These are phyloP conservation scores for Esperia sulphurella DNA, from an alignment of 2,888 invertebrate genomes.

Conservation along the genomic window DNA sequence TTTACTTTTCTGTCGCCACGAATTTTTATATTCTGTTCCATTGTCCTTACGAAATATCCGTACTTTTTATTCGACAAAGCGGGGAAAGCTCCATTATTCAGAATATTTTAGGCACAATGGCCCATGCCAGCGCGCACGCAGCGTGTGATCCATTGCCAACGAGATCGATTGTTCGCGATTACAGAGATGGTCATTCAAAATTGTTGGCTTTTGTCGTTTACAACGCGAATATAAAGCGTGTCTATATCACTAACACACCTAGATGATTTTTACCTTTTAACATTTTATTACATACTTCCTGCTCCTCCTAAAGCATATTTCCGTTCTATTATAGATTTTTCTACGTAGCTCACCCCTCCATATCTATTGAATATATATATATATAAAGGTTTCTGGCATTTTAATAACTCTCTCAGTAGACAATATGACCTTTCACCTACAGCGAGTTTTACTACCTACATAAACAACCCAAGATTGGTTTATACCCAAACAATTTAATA, in stretches of 20 bases:
- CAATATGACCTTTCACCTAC: neutral
- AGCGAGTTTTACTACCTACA: neutral
- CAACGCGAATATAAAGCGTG: constrained; percentile 55
- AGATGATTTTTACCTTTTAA: constrained; percentile 48
- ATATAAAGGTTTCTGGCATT: neutral
- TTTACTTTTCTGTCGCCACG: constrained; percentile 30
- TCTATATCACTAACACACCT: constrained; percentile 40
- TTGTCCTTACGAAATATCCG: constrained; percentile 65
- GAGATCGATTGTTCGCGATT: constrained; percentile 68
- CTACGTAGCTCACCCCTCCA: neutral
- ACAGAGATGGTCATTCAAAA: constrained; percentile 60
- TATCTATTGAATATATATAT: neutral
- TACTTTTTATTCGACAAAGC: constrained; percentile 66
- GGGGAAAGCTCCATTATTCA: constrained; percentile 68
- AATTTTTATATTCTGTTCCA: constrained; percentile 47
- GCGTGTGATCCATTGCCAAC: constrained; percentile 62
- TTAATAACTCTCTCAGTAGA: neutral
- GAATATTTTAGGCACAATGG: constrained; percentile 64
- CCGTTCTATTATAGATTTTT: constrained; percentile 26
- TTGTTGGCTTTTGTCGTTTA: constrained; percentile 55
- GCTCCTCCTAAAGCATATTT: constrained; percentile 40
- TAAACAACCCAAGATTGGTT: neutral
- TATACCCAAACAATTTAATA: neutral
- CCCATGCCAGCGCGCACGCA: constrained; percentile 63
- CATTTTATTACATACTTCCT: constrained; percentile 61